phyloP scores from a whole-genome alignment of 2,113 vertebrate species.

The Pionites leucogaster region DNA sequence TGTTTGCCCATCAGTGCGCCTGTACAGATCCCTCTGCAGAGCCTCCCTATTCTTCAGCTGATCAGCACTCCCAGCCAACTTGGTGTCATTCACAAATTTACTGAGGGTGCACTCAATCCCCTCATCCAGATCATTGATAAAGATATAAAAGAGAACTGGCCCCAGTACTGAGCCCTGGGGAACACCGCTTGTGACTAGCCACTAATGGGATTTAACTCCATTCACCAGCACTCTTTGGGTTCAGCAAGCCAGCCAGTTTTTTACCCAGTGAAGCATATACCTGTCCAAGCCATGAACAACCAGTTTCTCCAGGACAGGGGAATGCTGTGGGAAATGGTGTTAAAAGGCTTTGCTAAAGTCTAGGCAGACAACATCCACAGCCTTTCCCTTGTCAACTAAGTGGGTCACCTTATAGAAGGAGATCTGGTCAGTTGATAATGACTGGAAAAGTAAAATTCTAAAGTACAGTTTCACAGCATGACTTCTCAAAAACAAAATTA shows the following conservation, averaged over 20 bases:
- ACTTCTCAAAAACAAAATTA: background rate
- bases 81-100: background rate
- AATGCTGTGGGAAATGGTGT: background rate
- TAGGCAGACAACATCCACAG: background rate
- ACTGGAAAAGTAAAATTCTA: background rate
- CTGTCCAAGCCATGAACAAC: background rate
- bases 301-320: background rate
- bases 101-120: background rate
- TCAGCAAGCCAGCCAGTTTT: background rate
- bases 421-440: background rate
- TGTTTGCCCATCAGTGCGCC: background rate
- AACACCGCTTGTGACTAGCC: background rate
- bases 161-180: background rate
- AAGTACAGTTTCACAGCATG: background rate
- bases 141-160: background rate
- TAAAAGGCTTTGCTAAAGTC: background rate
- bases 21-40: background rate
- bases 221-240: background rate
- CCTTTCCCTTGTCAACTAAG: background rate
- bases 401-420: background rate
- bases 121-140: background rate
- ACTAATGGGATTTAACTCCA: background rate
- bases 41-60: background rate
- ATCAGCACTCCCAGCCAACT: background rate
- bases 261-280: background rate